Percentiles rank a stretch among this genome's conserved stretches.
Evolutionary conservation across 1,140 invertebrate species (phyloP).

Genomic region (Drosophila ogumai): DNA sequence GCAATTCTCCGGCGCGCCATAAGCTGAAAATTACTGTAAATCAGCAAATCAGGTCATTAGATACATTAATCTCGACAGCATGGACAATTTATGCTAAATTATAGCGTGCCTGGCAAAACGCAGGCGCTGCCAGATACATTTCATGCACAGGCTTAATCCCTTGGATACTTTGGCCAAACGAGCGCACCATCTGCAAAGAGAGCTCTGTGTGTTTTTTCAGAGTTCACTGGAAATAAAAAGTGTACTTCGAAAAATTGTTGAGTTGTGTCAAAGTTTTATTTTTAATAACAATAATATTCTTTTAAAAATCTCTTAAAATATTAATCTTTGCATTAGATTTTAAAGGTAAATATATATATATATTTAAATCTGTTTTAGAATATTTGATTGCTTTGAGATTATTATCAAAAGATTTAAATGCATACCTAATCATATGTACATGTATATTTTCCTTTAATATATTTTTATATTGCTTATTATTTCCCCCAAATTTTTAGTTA

Average conservation of each 20-base stretch:
- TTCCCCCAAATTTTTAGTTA: too few relatives aligned
- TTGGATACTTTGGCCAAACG: constrained; percentile 53
- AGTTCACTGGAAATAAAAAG: constrained; percentile 10
- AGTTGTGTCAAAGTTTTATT: neutral
- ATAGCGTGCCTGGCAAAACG: constrained; percentile 65
- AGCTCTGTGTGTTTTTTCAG: constrained; percentile 13
- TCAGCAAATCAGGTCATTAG: constrained; percentile 83
- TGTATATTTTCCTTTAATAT: too few relatives aligned
- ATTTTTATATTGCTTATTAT: too few relatives aligned
- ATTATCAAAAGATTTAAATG: too few relatives aligned
- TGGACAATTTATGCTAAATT: constrained; percentile 82
- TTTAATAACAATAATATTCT: too few relatives aligned
- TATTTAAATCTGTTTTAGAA: too few relatives aligned
- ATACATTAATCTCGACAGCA: constrained; percentile 82
- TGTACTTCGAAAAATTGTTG: neutral
- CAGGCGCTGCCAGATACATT: constrained; percentile 51
- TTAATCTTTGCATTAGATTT: too few relatives aligned
- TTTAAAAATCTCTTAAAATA: too few relatives aligned
- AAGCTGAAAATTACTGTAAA: constrained; percentile 82
- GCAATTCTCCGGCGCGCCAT: constrained; percentile 43
- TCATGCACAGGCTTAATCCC: constrained; percentile 62
- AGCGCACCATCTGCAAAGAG: constrained; percentile 43
- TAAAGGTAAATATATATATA: too few relatives aligned
- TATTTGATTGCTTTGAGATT: too few relatives aligned
- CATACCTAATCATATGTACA: too few relatives aligned